Evolutionary conservation across 2,888 invertebrate species (phyloP).

Genomic region (Drosophila planitibia): DNA sequence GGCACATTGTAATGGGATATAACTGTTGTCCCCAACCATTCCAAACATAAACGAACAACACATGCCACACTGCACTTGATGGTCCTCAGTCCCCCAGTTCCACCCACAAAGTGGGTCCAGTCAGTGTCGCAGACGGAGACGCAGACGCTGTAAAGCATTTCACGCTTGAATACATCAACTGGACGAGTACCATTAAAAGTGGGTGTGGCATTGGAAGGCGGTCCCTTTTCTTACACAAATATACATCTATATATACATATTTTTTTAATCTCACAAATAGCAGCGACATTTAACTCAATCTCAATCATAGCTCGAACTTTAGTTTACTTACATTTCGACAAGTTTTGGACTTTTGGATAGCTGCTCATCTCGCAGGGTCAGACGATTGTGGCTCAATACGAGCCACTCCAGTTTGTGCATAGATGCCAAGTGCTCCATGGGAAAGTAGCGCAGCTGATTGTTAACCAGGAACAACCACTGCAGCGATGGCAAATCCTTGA

Average conservation of each 20-base stretch:
- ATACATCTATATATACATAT: neutral
- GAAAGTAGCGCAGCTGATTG: constrained; percentile 85
- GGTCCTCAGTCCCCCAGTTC: constrained; percentile 6
- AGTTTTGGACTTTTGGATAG: constrained; percentile 86
- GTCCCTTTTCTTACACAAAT: constrained; percentile 10
- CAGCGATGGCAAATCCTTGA: constrained; percentile 85
- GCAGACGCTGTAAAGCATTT: constrained; percentile 72
- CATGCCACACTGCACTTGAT: constrained; percentile 61
- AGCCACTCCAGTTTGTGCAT: constrained; percentile 85
- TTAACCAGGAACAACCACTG: constrained; percentile 86
- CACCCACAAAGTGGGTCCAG: constrained; percentile 18
- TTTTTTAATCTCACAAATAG: constrained; percentile 72
- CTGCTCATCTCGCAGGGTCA: constrained; percentile 85
- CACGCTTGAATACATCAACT: constrained; percentile 73
- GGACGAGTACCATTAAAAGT: constrained; percentile 47
- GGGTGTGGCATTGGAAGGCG: constrained; percentile 12
- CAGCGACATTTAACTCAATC: constrained; percentile 35
- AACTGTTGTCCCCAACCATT: constrained; percentile 23
- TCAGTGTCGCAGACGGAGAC: constrained; percentile 35
- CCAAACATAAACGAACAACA: constrained; percentile 19
- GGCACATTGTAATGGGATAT: constrained; percentile 45
- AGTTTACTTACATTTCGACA: constrained; percentile 86
- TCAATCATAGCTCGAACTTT: neutral
- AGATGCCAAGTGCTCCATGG: constrained; percentile 85
- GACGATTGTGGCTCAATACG: constrained; percentile 86